These are phyloP conservation scores for Protomyctophum bolini DNA, from an alignment of 2,113 vertebrate species.

Conservation along the genomic window DNA sequence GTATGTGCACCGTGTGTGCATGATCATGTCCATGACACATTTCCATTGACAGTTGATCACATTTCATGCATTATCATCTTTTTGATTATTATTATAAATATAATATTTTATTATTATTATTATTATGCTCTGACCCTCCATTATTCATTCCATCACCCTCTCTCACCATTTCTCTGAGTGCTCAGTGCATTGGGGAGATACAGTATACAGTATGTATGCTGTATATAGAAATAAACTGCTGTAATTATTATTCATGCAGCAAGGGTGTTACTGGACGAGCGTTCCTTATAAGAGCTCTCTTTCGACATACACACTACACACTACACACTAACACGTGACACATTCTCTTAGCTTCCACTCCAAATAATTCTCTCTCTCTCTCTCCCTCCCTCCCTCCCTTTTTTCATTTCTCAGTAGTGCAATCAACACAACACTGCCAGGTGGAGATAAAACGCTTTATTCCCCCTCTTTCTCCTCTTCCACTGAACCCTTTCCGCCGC, in stretches of 20 bases:
- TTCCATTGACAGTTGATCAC: slow-evolving; percentile 29
- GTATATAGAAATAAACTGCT: slow-evolving; percentile 3
- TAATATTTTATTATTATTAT: no score
- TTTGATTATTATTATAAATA: neutral
- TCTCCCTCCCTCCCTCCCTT: slow-evolving; percentile 18
- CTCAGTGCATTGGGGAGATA: slow-evolving; percentile 24
- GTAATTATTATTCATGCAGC: slow-evolving; percentile 13
- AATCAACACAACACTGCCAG: slow-evolving; percentile 53
- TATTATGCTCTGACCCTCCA: slow-evolving; percentile 1
- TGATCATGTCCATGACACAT: slow-evolving; percentile 6
- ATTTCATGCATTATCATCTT: slow-evolving; percentile 8
- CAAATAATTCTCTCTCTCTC: slow-evolving; percentile 38
- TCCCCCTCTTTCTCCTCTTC: slow-evolving; percentile 2
- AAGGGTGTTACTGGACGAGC: neutral
- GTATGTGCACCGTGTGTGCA: no score
- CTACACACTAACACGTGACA: no score
- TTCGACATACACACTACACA: neutral
- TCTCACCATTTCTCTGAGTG: slow-evolving; percentile 14
- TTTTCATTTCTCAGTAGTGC: slow-evolving; percentile 28
- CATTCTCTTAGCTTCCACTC: neutral
- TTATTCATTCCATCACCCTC: slow-evolving; percentile 37
- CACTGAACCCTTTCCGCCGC: slow-evolving; percentile 23
- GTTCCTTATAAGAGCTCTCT: neutral
- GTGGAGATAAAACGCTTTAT: slow-evolving; percentile 52
- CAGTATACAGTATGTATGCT: neutral